Conservation (phyloP, 2,888 invertebrate genomes). For the Hyalella azteca region DNA sequence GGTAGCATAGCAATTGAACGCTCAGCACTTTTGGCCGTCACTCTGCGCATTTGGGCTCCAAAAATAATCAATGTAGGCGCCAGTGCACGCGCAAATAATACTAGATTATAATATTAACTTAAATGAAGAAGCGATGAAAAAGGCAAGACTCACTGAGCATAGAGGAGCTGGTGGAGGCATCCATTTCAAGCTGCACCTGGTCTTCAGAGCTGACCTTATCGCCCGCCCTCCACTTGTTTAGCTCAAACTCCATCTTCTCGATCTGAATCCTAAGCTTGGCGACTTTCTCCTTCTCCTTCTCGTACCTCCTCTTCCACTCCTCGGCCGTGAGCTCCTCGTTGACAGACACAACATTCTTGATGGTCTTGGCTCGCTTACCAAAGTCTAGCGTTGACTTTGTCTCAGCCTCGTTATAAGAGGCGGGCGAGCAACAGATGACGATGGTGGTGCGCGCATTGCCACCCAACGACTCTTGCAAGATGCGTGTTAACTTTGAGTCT, state of each 20-base stretch:
- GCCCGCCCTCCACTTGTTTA: constrained; percentile 67
- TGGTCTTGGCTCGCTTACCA: constrained; percentile 93
- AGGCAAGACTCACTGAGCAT: neutral
- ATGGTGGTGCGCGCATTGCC: constrained; percentile 97
- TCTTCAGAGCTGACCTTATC: constrained; percentile 81
- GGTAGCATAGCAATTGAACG: too few species aligned
- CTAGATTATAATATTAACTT: too few species aligned
- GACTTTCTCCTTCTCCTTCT: constrained; percentile 94
- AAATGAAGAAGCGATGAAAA: too few species aligned
- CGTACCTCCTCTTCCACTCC: constrained; percentile 99
- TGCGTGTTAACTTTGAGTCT: constrained; percentile 68
- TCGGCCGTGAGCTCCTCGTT: constrained; percentile 99
- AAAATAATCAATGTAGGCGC: too few species aligned
- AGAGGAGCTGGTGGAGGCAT: constrained; percentile 55
- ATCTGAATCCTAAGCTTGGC: constrained; percentile 87
- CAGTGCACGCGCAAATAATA: too few species aligned
- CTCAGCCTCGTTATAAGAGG: constrained; percentile 98
- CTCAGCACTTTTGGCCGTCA: too few species aligned
- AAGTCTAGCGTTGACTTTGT: constrained; percentile 99
- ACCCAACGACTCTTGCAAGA: constrained; percentile 98
- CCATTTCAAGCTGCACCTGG: constrained; percentile 72
- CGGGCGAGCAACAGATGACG: constrained; percentile 98
- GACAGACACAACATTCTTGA: constrained; percentile 99
- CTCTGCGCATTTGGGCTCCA: too few species aligned
- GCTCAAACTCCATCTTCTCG: constrained; percentile 88